Evolutionary conservation across 2,888 invertebrate species (phyloP).

Genomic region (Sycophila texana): DNA sequence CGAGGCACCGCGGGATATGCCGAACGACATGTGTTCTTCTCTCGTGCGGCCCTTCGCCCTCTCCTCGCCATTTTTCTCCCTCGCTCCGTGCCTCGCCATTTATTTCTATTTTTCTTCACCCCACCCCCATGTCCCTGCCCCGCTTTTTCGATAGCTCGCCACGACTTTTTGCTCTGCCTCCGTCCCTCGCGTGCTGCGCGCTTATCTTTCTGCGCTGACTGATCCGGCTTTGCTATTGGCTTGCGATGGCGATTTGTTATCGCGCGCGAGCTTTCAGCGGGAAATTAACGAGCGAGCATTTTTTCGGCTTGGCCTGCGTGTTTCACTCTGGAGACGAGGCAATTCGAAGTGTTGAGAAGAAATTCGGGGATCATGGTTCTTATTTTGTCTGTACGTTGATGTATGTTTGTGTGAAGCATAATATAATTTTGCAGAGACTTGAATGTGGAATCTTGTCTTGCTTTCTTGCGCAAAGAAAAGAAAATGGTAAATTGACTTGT

Average conservation of each 20-base stretch:
- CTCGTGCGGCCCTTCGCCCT: slow-evolving; percentile 59
- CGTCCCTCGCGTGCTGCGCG: not conserved
- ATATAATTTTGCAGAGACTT: too few relatives aligned
- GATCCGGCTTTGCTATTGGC: not conserved
- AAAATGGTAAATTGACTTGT: too few relatives aligned
- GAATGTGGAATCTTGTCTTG: too few relatives aligned
- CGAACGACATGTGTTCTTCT: slow-evolving; percentile 74
- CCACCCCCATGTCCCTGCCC: not conserved
- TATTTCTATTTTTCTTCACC: slow-evolving; percentile 39
- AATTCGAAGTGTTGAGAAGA: slow-evolving; percentile 9
- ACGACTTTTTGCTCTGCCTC: not conserved
- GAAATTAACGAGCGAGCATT: not conserved
- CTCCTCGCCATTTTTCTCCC: slow-evolving; percentile 50
- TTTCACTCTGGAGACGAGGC: not conserved
- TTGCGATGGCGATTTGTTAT: slow-evolving; percentile 8
- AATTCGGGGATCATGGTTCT: too few relatives aligned
- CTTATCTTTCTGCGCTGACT: slow-evolving; percentile 5
- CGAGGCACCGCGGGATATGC: slow-evolving; percentile 72
- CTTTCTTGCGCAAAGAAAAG: too few relatives aligned
- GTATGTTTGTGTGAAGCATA: too few relatives aligned
- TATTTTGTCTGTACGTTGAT: too few relatives aligned
- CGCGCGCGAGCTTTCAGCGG: slow-evolving; percentile 3
- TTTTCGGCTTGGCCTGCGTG: not conserved
- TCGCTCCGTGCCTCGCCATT: slow-evolving; percentile 50
- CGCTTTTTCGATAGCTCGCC: not conserved